phyloP scores from a whole-genome alignment of 2,113 vertebrate genomes.

The Odobenus rosmarus region DNA sequence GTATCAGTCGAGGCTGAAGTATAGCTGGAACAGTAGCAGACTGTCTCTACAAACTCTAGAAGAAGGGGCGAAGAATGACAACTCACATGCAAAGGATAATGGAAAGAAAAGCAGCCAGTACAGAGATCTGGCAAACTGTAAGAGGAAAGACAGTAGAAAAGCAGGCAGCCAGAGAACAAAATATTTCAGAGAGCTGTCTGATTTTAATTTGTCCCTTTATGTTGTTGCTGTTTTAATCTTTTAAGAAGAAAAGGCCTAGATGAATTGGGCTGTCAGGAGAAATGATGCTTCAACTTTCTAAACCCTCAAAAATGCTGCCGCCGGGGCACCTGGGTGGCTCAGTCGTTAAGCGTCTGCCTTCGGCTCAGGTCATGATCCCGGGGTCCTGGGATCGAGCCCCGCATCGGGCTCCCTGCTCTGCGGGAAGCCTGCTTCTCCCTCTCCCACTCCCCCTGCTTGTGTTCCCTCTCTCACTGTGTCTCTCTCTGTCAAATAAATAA shows the following conservation, averaged over 20 bases:
- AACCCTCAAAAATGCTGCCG: not conserved
- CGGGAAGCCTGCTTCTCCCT: too few species aligned
- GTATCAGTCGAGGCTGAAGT: conserved; percentile 47
- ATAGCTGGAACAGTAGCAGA: conserved; percentile 14
- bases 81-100: conserved; percentile 40
- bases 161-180: conserved; percentile 40
- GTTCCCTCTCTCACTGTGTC: too few species aligned
- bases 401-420: too few species aligned
- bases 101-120: conserved; percentile 19
- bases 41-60: conserved; percentile 41
- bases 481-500: too few species aligned
- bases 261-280: conserved; percentile 56
- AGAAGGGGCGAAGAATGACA: not conserved
- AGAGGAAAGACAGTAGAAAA: not conserved
- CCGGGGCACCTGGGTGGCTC: not conserved
- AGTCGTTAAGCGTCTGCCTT: too few species aligned
- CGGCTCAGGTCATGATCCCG: too few species aligned
- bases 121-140: not conserved
- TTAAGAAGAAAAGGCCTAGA: conserved; percentile 44
- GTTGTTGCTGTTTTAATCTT: conserved; percentile 60
- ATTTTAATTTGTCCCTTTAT: conserved; percentile 59
- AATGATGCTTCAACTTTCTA: conserved; percentile 70
- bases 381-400: too few species aligned
- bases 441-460: too few species aligned
- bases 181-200: not conserved